Evolutionary conservation across 37 sponge, comb jelly and placozoan genomes (phyloP).

Genomic region (Corticium candelabrum): DNA sequence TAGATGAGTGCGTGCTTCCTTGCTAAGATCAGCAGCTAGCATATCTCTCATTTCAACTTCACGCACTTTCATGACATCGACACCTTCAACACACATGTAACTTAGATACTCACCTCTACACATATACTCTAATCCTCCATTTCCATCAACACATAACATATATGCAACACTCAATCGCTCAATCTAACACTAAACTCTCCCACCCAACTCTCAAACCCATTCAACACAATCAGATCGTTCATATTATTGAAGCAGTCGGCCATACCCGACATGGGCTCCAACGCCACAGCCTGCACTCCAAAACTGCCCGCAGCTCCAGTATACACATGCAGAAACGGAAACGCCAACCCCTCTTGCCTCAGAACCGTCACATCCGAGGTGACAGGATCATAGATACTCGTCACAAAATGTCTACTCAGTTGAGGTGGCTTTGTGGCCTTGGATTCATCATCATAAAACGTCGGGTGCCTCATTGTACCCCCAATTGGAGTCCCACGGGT

Average conservation of each 20-base stretch:
- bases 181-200: slow-evolving; percentile 57
- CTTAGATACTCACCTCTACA: no score
- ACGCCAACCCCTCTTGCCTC: slow-evolving; percentile 35
- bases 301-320: slow-evolving; percentile 28
- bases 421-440: slow-evolving; percentile 17
- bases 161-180: no score
- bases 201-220: slow-evolving; percentile 53
- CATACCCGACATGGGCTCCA: slow-evolving; percentile 74
- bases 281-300: slow-evolving; percentile 41
- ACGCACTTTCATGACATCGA: no score
- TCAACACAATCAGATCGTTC: slow-evolving; percentile 38
- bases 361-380: slow-evolving; percentile 36
- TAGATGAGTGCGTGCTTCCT: no score
- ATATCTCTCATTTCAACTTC: no score
- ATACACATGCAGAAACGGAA: slow-evolving; percentile 51
- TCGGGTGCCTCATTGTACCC: slow-evolving; percentile 30
- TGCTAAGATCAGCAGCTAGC: no score
- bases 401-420: not conserved
- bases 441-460: slow-evolving; percentile 52
- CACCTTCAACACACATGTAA: no score
- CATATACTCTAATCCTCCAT: no score
- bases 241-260: slow-evolving; percentile 70
- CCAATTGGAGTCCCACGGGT: slow-evolving; percentile 43
- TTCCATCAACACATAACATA: no score
- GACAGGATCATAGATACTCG: slow-evolving; percentile 33